These are phyloP conservation scores for Platichthys flesus DNA, from an alignment of 2,113 vertebrate genomes.

Conservation along the genomic window DNA sequence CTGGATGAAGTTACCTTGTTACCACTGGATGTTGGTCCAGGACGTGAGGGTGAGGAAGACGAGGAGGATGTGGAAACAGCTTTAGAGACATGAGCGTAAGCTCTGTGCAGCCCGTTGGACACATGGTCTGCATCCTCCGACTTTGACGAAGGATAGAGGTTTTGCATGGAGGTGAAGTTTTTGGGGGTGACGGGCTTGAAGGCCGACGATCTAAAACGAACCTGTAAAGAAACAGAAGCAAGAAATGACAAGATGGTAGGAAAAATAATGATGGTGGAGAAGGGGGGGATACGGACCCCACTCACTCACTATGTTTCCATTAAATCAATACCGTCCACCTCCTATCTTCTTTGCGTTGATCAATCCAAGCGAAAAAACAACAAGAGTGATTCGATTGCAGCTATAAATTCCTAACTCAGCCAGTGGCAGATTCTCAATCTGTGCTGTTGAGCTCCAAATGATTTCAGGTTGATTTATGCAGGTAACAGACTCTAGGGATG, in stretches of 20 bases:
- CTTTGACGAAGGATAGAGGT: constrained; percentile 89
- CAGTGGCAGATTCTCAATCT: constrained; percentile 38
- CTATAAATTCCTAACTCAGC: constrained; percentile 55
- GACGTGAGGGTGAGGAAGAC: constrained; percentile 85
- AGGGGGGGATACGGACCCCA: not conserved
- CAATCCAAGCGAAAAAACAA: constrained; percentile 39
- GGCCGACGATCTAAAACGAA: constrained; percentile 90
- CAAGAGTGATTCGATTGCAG: constrained; percentile 56
- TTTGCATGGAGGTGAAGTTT: constrained; percentile 94
- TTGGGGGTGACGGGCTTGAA: constrained; percentile 92
- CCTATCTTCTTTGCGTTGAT: constrained; percentile 40
- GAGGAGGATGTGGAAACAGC: constrained; percentile 88
- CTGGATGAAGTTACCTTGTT: constrained; percentile 63
- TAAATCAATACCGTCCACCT: constrained; percentile 44
- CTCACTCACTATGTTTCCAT: constrained; percentile 46
- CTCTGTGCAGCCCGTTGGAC: constrained; percentile 73
- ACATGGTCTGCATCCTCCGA: constrained; percentile 87
- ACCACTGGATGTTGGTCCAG: constrained; percentile 66
- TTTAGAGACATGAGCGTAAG: constrained; percentile 79
- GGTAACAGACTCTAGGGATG: constrained; percentile 6
- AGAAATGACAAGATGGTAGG: not conserved
- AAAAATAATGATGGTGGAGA: not conserved
- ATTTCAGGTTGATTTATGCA: constrained; percentile 63
- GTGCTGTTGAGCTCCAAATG: constrained; percentile 14
- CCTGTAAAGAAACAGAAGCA: constrained; percentile 70